These are phyloP conservation scores for Oostethus manadensis DNA, from an alignment of 2,113 vertebrate species.

Conservation along the genomic window DNA sequence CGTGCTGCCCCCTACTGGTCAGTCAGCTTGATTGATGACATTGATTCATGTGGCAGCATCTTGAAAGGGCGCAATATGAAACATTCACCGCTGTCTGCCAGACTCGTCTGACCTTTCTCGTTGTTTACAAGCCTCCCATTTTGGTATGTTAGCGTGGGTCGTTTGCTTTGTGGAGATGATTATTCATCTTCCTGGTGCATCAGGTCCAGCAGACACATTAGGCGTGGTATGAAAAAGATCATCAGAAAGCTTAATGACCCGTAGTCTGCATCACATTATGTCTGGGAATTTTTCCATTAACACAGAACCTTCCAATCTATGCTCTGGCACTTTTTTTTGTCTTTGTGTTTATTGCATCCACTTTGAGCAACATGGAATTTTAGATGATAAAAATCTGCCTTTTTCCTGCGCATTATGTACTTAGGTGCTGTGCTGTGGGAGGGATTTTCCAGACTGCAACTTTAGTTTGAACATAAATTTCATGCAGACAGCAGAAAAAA, in stretches of 20 bases:
- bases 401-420: too few relatives aligned
- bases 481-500: too few relatives aligned
- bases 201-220: constrained; percentile 43
- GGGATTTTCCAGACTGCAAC: neutral
- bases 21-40: constrained; percentile 34
- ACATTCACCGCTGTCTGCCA: constrained; percentile 42
- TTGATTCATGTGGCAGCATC: constrained; percentile 30
- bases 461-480: neutral
- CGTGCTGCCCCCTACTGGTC: constrained; percentile 10
- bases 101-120: constrained; percentile 58
- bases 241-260: constrained; percentile 46
- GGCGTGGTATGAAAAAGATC: constrained; percentile 37
- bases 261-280: constrained; percentile 16
- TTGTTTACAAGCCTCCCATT: constrained; percentile 47
- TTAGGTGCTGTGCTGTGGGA: neutral
- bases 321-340: neutral
- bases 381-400: neutral
- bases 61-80: constrained; percentile 57
- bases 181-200: constrained; percentile 52
- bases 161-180: constrained; percentile 54
- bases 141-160: constrained; percentile 14
- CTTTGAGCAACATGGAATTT: neutral
- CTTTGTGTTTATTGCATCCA: neutral
- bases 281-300: constrained; percentile 20
- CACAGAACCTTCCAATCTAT: constrained; percentile 8